A percentile compares a stretch with the other conserved stretches of the same genome.
Conservation (phyloP, 2,113 vertebrate genomes). For the Prionailurus bengalensis region DNA sequence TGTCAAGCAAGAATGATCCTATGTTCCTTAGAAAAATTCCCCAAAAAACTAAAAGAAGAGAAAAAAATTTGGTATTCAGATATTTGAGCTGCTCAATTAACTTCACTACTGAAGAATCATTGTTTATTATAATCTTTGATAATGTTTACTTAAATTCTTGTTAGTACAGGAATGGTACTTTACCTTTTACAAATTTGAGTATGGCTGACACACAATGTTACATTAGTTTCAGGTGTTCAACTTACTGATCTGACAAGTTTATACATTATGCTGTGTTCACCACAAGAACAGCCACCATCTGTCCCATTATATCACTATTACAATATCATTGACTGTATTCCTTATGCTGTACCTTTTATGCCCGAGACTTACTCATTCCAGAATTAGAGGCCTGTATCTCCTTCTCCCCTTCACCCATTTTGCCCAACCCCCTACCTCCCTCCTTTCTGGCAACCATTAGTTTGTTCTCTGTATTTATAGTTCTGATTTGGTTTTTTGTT, state of each 20-base stretch:
- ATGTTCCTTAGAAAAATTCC: neutral
- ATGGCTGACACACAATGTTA: neutral
- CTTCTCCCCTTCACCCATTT: neutral
- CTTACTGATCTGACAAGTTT: neutral
- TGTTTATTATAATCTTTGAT: slow-evolving; percentile 33
- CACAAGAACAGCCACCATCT: neutral
- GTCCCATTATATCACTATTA: neutral
- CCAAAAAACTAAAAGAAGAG: neutral
- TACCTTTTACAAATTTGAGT: neutral
- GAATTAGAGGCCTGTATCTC: neutral
- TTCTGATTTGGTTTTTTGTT: neutral
- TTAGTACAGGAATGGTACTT: slow-evolving; percentile 24
- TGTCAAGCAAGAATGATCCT: neutral
- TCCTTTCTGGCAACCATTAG: neutral
- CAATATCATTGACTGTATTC: neutral
- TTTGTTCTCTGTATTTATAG: neutral
- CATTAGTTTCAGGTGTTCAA: neutral
- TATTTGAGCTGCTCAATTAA: neutral
- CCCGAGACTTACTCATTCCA: neutral
- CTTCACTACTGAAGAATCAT: slow-evolving; percentile 17
- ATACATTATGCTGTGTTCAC: neutral
- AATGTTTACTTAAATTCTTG: slow-evolving; percentile 35
- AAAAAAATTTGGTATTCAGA: neutral
- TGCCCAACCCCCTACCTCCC: neutral
- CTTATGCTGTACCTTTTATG: neutral